Evolutionary conservation across 2,113 vertebrate genomes (phyloP), one percentile per base, ranked within the genome.

Genomic region (Rousettus leschenaultii): DNA sequence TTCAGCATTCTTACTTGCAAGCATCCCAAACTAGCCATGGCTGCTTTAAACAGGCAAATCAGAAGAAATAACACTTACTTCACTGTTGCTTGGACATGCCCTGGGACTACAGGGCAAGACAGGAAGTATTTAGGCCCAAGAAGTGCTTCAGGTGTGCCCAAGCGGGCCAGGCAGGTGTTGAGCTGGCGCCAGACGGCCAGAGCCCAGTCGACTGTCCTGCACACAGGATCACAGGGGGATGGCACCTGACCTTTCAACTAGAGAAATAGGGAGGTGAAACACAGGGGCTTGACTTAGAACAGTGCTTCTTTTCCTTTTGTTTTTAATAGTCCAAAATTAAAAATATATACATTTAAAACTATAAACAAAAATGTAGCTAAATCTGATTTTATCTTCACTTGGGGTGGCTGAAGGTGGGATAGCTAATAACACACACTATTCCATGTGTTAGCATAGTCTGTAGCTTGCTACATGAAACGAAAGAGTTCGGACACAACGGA

Each of bases 61-160:
- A 95, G 86, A 89, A 97, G 3, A 86, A 65, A 79, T 95, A 71
- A 51, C 38, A 98, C 98, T 98, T 98, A 99, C 99, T 99, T 99
- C 96, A 99, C 98, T 21, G 99, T 98, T 1, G 95, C 98, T 90
- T 99, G 99, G 10, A 98, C 94, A 63, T 99, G 99, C 91, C 99
- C 98, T 1, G 98, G 98, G 51, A 99, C 97, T 45, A 99, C 98
- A 14, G 99, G 99, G 94, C 99, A 99, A 91, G 99, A 99, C 96
- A 99, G 98, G 98, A 99, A 99, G 97, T 99, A 98, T 80, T 99
- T 98, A 4, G 99, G 99, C 24, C 99, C 99, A 78, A 99, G 98
- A 55, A 99, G 97, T 61, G 99, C 99, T 97, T 99, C 99, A 0
- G 99, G 98, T 10, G 99, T 99, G 45, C 99, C 99, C 51, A 99